Percentiles rank a stretch among this genome's conserved stretches.
These are phyloP conservation scores for Gila orcuttii DNA, from an alignment of 2,113 vertebrate genomes.

Conservation along the genomic window DNA sequence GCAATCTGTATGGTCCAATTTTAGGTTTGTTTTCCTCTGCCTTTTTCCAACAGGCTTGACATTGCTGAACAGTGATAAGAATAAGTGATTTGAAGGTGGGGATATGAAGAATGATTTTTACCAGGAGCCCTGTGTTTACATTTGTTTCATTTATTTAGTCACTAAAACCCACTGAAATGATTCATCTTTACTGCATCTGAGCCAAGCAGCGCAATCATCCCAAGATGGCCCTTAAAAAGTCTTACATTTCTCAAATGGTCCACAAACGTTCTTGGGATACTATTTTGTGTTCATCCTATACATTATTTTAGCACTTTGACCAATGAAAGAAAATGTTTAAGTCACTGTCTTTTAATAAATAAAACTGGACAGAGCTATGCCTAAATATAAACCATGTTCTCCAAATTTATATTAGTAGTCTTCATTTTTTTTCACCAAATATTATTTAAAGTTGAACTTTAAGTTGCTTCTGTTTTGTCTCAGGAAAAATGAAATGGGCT, in stretches of 20 bases:
- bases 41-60: constrained; percentile 14
- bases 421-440: not conserved
- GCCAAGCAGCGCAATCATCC: not conserved
- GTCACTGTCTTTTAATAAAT: constrained; percentile 29
- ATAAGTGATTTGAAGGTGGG: not conserved
- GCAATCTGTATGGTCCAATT: constrained; percentile 17
- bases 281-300: not conserved
- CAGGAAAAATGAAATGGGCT: not conserved
- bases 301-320: constrained; percentile 21
- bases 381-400: not conserved
- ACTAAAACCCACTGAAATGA: not conserved
- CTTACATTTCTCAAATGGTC: not conserved
- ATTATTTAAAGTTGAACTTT: not conserved
- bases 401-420: not conserved
- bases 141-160: not conserved
- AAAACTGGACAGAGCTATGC: not conserved
- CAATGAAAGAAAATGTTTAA: not conserved
- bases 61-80: constrained; percentile 30
- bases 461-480: not conserved
- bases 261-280: not conserved
- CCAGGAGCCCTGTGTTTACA: constrained; percentile 14
- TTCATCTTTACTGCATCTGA: constrained; percentile 10
- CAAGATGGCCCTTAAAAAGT: not conserved
- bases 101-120: constrained; percentile 5
- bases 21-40: constrained; percentile 3